Evolutionary conservation across 2,113 vertebrate species (phyloP).

Genomic region (Pomatorhinus ruficollis): DNA sequence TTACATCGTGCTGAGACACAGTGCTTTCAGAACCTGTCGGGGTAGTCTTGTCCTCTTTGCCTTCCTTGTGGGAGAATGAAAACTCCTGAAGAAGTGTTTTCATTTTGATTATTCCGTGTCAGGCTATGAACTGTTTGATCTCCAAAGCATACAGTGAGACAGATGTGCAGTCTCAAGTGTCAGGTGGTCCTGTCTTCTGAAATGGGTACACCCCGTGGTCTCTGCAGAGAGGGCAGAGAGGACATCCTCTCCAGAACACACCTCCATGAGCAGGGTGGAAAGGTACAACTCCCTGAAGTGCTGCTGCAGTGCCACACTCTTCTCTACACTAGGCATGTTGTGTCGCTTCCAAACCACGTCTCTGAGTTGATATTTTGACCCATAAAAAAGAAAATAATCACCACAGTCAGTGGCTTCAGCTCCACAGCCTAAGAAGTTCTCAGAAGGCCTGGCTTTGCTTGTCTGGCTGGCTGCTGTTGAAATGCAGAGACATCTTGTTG

Average conservation of each 20-base stretch:
- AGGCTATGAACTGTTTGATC: background rate
- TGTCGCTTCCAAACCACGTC: background rate
- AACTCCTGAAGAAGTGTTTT: background rate
- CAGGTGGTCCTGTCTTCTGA: background rate
- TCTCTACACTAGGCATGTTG: fast-evolving
- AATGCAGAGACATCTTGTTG: background rate
- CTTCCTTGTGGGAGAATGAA: background rate
- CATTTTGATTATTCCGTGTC: background rate
- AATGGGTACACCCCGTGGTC: fast-evolving
- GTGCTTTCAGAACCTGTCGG: background rate
- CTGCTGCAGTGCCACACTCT: background rate
- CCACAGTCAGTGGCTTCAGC: background rate
- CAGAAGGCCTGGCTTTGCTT: background rate
- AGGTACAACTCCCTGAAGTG: background rate
- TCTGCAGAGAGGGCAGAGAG: background rate
- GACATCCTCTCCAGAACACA: background rate
- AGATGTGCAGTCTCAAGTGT: background rate
- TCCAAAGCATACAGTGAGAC: background rate
- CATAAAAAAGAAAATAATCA: background rate
- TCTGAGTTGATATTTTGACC: background rate
- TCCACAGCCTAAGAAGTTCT: background rate
- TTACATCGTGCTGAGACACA: background rate
- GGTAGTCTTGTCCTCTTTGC: background rate
- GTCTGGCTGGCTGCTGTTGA: background rate
- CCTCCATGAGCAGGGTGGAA: fast-evolving